Evolutionary conservation across 2,888 invertebrate genomes (phyloP).

Genomic region (Oscheius sp.): DNA sequence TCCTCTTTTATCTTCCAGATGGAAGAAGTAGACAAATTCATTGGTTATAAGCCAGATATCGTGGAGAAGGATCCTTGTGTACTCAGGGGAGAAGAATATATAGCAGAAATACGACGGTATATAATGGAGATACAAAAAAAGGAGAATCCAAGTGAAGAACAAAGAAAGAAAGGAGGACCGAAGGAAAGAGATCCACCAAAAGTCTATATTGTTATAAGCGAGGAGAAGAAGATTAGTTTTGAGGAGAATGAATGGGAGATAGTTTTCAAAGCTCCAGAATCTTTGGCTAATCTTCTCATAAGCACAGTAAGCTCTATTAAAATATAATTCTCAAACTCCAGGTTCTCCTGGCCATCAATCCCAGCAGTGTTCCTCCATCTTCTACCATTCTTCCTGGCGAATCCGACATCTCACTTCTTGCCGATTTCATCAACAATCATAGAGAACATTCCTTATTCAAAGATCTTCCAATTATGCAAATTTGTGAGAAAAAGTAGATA

Average conservation of each 20-base stretch:
- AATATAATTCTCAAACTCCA: too few species aligned
- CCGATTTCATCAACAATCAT: constrained; percentile 9
- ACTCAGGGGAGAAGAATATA: neutral
- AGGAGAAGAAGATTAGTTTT: neutral
- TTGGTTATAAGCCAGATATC: constrained; percentile 19
- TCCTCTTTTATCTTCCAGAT: neutral
- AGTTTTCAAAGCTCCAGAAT: neutral
- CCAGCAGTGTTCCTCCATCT: neutral
- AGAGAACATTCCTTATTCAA: neutral
- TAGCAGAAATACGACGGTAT: neutral
- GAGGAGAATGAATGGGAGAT: neutral
- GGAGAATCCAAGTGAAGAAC: neutral
- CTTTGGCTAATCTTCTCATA: neutral
- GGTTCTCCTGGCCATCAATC: constrained; percentile 12
- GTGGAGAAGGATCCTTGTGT: constrained; percentile 17
- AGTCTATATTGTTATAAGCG: neutral
- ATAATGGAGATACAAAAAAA: neutral
- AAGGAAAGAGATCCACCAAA: neutral
- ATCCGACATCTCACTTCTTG: neutral
- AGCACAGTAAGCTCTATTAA: constrained; percentile 11
- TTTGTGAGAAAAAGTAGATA: constrained; percentile 6
- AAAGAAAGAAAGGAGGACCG: too few species aligned
- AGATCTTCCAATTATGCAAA: neutral
- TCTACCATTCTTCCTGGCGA: neutral
- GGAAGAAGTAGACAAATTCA: constrained; percentile 17